Conservation (phyloP, 2,113 vertebrate genomes). For the Platysteira castanea region DNA sequence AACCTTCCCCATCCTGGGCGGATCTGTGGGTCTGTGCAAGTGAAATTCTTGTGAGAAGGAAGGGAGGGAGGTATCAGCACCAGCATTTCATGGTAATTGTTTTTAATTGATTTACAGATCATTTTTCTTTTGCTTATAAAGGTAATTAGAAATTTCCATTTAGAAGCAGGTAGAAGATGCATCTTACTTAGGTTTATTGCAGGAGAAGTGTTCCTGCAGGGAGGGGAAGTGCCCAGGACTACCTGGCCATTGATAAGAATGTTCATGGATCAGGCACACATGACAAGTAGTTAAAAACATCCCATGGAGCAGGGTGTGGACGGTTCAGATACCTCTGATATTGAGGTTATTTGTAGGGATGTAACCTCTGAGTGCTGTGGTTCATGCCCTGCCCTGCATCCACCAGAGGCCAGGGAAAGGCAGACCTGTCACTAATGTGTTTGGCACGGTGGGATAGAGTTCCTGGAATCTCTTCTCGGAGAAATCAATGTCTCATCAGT, state of each 20-base stretch:
- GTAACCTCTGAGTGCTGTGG: not conserved
- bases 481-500: constrained; percentile 1
- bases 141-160: not conserved
- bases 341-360: not conserved
- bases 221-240: not conserved
- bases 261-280: not conserved
- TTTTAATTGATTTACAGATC: not conserved
- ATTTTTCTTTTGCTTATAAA: not conserved
- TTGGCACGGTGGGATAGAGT: not conserved
- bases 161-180: not conserved
- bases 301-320: not conserved
- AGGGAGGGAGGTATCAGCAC: not conserved
- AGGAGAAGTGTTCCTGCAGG: not conserved
- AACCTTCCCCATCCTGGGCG: not conserved
- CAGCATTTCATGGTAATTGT: accelerated
- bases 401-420: not conserved
- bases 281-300: not conserved
- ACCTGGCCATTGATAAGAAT: not conserved
- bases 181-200: not conserved
- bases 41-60: not conserved
- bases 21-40: not conserved
- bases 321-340: not conserved
- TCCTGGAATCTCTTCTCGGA: not conserved
- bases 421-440: not conserved
- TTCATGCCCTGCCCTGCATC: not conserved